Percentiles rank a stretch among this genome's conserved stretches.
phyloP scores from a whole-genome alignment of 2,888 invertebrate genomes.

The Papilio gigon region DNA sequence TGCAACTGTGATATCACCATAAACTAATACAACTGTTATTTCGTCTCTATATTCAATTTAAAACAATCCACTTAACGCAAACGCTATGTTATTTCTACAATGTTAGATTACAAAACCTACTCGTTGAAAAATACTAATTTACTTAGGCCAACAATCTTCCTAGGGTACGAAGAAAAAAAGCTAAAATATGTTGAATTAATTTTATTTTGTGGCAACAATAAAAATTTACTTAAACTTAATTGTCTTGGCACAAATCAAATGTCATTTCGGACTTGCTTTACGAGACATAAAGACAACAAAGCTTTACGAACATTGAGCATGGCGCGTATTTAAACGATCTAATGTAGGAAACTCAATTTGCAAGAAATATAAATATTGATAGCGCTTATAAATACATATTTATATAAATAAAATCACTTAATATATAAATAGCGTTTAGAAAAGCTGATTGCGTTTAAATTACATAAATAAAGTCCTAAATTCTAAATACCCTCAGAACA shows the following conservation, averaged over 20 bases:
- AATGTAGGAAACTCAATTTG: slow-evolving; percentile 50
- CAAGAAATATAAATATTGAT: slow-evolving; percentile 52
- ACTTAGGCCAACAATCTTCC: slow-evolving; percentile 76
- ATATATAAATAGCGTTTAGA: slow-evolving; percentile 70
- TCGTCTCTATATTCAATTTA: slow-evolving; percentile 1
- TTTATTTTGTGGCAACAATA: slow-evolving; percentile 55
- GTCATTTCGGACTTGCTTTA: slow-evolving; percentile 59
- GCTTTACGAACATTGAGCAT: slow-evolving; percentile 60
- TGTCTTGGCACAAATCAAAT: slow-evolving; percentile 80
- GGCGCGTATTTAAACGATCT: slow-evolving; percentile 45
- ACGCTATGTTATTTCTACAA: slow-evolving; percentile 55
- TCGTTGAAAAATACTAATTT: slow-evolving; percentile 72
- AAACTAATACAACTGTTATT: slow-evolving; percentile 52
- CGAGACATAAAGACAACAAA: slow-evolving; percentile 49
- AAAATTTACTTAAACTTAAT: slow-evolving; percentile 68
- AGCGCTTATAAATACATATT: slow-evolving; percentile 59
- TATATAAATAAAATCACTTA: slow-evolving; percentile 73
- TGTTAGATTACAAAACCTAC: slow-evolving; percentile 72
- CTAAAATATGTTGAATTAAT: slow-evolving; percentile 54
- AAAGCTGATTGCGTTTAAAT: slow-evolving; percentile 59
- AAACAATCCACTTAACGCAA: slow-evolving; percentile 35
- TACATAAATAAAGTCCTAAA: slow-evolving; percentile 73
- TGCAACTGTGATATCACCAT: slow-evolving; percentile 55
- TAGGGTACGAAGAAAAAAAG: slow-evolving; percentile 55
- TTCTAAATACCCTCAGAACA: slow-evolving; percentile 81